These are phyloP conservation scores for Chaetodon trifasciatus DNA, from an alignment of 2,797 vertebrate species.

Conservation along the genomic window DNA sequence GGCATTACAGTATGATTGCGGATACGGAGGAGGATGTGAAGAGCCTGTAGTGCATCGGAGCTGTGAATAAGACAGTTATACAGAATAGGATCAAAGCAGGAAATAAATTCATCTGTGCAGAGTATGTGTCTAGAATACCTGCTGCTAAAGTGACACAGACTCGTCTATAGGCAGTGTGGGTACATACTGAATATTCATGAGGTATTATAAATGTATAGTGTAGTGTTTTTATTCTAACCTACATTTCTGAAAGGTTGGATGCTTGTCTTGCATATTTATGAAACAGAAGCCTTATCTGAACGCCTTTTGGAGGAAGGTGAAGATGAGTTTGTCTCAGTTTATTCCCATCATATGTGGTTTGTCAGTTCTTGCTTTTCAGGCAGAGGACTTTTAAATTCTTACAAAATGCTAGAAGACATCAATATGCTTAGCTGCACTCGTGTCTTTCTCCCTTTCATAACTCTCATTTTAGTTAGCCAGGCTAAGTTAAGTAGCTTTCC, in stretches of 20 bases:
- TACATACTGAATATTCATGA: slow-evolving; percentile 62
- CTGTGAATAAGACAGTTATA: slow-evolving; percentile 51
- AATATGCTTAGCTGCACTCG: slow-evolving; percentile 7
- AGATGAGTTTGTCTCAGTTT: slow-evolving; percentile 36
- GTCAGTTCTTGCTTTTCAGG: slow-evolving; percentile 21
- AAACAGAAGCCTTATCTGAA: slow-evolving; percentile 24
- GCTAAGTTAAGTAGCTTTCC: slow-evolving; percentile 15
- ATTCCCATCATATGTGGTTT: slow-evolving; percentile 21
- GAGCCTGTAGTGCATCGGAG: slow-evolving; percentile 50
- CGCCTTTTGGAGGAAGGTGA: slow-evolving; percentile 35
- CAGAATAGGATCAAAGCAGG: slow-evolving; percentile 60
- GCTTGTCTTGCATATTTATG: slow-evolving; percentile 59
- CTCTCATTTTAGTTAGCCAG: neutral
- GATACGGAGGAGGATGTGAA: slow-evolving; percentile 56
- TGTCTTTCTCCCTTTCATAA: slow-evolving; percentile 24
- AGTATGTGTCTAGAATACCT: slow-evolving; percentile 42
- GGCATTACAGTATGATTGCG: slow-evolving; percentile 56
- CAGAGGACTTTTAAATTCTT: slow-evolving; percentile 23
- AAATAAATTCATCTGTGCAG: slow-evolving; percentile 39
- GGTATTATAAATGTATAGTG: slow-evolving; percentile 51
- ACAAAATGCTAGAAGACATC: slow-evolving; percentile 21
- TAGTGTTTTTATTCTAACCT: slow-evolving; percentile 64
- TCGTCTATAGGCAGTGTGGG: slow-evolving; percentile 44
- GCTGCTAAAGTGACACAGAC: slow-evolving; percentile 47
- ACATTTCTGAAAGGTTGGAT: slow-evolving; percentile 60